Evolutionary conservation across 2,113 vertebrate genomes (phyloP).

Genomic region (Saimiri boliviensis): DNA sequence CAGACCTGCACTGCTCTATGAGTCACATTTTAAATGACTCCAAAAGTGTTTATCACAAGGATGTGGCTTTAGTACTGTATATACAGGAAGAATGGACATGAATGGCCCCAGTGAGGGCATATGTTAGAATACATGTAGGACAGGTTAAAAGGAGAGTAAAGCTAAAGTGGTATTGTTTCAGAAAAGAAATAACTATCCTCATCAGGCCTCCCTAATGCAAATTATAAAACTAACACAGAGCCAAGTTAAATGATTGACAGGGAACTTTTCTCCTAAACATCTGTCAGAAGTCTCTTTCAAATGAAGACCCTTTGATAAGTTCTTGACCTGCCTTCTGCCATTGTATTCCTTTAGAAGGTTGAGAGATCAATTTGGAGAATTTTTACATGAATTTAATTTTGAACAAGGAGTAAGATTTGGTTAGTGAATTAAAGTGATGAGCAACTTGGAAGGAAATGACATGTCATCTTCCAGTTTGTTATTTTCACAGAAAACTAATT

Average conservation of each 20-base stretch:
- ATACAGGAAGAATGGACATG: not conserved
- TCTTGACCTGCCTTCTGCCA: conserved; percentile 20
- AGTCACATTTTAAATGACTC: conserved; percentile 6
- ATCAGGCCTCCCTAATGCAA: not conserved
- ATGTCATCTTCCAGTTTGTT: not conserved
- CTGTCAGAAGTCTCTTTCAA: not conserved
- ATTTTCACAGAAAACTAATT: conserved; percentile 10
- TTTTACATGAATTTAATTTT: conserved; percentile 40
- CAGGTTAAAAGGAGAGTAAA: not conserved
- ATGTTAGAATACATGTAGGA: not conserved
- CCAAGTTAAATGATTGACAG: not conserved
- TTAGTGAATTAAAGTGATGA: not conserved
- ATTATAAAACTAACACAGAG: not conserved
- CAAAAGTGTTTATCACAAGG: not conserved
- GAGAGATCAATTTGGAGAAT: not conserved
- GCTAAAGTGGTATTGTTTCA: not conserved
- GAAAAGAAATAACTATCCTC: not conserved
- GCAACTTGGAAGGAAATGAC: conserved; percentile 21
- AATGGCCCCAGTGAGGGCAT: not conserved
- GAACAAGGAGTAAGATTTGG: not conserved
- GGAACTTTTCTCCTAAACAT: not conserved
- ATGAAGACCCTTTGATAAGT: not conserved
- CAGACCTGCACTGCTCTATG: not conserved
- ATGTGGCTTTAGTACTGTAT: not conserved
- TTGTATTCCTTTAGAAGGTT: not conserved